A percentile compares a stretch with the other conserved stretches of the same genome.
Evolutionary conservation across 2,888 invertebrate genomes (phyloP).

Genomic region (Metellina segmentata): DNA sequence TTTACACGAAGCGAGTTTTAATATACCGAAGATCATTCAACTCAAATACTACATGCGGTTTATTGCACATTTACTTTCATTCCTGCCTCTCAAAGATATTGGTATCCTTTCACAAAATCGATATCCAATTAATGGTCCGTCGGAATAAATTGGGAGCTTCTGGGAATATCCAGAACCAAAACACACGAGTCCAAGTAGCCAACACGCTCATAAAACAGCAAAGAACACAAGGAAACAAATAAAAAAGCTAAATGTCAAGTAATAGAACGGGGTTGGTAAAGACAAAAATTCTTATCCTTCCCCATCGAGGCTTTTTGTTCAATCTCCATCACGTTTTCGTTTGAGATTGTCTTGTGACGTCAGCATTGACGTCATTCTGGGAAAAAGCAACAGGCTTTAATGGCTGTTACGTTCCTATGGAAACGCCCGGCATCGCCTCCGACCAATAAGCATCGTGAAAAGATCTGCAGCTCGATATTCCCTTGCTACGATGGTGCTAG

Average conservation of each 20-base stretch:
- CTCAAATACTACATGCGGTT: too few relatives aligned
- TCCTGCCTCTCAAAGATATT: neutral
- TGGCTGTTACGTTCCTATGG: constrained; percentile 49
- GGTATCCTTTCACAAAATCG: neutral
- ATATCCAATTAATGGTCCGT: neutral
- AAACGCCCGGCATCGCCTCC: constrained; percentile 19
- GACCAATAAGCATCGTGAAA: constrained; percentile 47
- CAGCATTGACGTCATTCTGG: constrained; percentile 70
- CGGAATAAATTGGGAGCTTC: neutral
- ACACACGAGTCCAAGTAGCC: neutral
- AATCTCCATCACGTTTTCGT: constrained; percentile 61
- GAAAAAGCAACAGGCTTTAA: constrained; percentile 74
- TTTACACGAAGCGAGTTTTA: too few relatives aligned
- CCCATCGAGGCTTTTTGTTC: constrained; percentile 11
- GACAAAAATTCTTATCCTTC: constrained; percentile 49
- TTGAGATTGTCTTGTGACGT: constrained; percentile 66
- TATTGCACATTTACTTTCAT: too few relatives aligned
- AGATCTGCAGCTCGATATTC: constrained; percentile 68
- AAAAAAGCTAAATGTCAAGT: constrained; percentile 43
- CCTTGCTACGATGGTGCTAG: constrained; percentile 38
- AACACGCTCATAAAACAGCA: too few relatives aligned
- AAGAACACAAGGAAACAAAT: neutral
- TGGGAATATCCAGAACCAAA: neutral
- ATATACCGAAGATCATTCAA: too few relatives aligned
- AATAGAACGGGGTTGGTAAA: constrained; percentile 13